Evolutionary conservation across 92 coral and sea anemone species (phyloP), one percentile per base, ranked within the genome.

Genomic region (Siderastrea radians): DNA sequence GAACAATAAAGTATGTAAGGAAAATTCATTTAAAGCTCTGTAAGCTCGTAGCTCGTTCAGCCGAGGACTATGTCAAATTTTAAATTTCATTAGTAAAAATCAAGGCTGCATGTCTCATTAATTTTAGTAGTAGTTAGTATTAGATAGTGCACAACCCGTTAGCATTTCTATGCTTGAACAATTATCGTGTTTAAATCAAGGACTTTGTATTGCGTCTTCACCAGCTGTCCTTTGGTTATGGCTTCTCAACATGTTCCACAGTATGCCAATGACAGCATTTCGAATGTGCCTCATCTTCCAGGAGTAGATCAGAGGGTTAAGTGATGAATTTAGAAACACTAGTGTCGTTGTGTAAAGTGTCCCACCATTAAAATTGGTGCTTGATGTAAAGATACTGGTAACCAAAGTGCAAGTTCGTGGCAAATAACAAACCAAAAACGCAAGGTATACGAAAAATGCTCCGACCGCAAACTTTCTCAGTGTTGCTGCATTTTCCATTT

Each of bases 221-320:
- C 11, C 3, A 5, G 4, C 16, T 16, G 6, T 70, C 4, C 19
- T 26, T 70, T 10, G 3, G 63, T 55, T 26, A 5, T 14, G 13
- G 15, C 78, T 19, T 74, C 62, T 62, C 63, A 53, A 74, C 8
- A 43, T 19, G n/a, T 7, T 19, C 78, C 78, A 10, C 64, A 74
- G 59, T 4, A 53, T 74, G 19, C 53, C 47, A n/a, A 74, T 11
- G 62, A 74, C 78, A 52, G 78, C 46, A 47, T 52, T 62, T 74
- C 78, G 14, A 54, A 74, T 53, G 1, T 74, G 78, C 47, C 49
- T 52, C 50, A 74, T 53, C 15, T 74, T 74, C 78, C 78, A 74
- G 61, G 48, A 74, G 63, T 74, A 74, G 53, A 52, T 74, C 63
- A 74, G 59, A 7, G 78, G 78, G 53, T 74, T 74, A 2, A 74